phyloP scores from a whole-genome alignment of 2,888 invertebrate species.

The Drosophila formosana region DNA sequence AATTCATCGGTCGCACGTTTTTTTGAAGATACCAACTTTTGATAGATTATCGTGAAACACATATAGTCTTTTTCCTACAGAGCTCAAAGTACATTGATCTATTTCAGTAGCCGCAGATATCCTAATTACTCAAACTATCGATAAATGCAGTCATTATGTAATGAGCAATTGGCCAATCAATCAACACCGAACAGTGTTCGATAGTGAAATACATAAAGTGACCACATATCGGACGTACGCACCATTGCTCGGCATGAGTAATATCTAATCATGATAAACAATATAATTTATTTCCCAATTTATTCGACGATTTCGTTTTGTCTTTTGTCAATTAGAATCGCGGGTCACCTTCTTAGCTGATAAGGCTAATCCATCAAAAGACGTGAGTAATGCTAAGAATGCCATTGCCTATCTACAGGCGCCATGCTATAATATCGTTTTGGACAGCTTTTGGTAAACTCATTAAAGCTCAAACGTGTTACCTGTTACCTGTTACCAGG shows the following conservation, averaged over 20 bases:
- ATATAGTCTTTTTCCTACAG: not conserved
- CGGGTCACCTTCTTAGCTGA: slow-evolving; percentile 10
- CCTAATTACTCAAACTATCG: slow-evolving; percentile 18
- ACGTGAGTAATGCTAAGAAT: slow-evolving; percentile 24
- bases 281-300: slow-evolving; percentile 43
- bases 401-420: slow-evolving; percentile 21
- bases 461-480: slow-evolving; percentile 12
- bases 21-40: not conserved
- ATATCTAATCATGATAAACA: slow-evolving; percentile 37
- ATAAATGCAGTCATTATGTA: slow-evolving; percentile 12
- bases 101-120: slow-evolving; percentile 3
- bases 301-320: slow-evolving; percentile 17
- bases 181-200: slow-evolving; percentile 12
- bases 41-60: not conserved
- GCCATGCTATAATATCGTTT: slow-evolving; percentile 16
- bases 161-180: slow-evolving; percentile 10
- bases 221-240: not conserved
- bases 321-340: slow-evolving; percentile 15
- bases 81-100: not conserved
- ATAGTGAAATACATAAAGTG: not conserved
- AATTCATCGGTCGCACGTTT: no score
- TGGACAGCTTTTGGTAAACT: slow-evolving; percentile 16
- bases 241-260: slow-evolving; percentile 28
- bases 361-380: slow-evolving; percentile 31
- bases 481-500: slow-evolving; percentile 55